These are phyloP conservation scores for Apamea crenata DNA, from an alignment of 2,888 invertebrate species.

Conservation along the genomic window DNA sequence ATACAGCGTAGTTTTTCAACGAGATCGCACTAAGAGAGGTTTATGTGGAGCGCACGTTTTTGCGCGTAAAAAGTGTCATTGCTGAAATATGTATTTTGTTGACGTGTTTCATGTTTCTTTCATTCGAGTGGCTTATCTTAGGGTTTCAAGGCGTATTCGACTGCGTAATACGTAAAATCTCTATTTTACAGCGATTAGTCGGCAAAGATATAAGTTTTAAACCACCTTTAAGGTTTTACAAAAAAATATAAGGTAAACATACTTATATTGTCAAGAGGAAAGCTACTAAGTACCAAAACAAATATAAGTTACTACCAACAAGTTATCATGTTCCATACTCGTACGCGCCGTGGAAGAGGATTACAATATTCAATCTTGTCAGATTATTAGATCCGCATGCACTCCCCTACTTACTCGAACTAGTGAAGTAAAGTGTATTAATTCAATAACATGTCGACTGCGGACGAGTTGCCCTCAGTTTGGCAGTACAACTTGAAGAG, in stretches of 20 bases:
- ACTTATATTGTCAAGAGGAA: neutral
- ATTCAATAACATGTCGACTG: slow-evolving; percentile 31
- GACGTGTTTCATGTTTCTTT: slow-evolving; percentile 3
- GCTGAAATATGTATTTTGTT: slow-evolving; percentile 16
- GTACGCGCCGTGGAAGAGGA: slow-evolving; percentile 21
- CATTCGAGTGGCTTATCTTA: neutral
- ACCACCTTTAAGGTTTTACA: too few species aligned
- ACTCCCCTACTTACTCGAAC: neutral
- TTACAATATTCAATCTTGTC: slow-evolving; percentile 53
- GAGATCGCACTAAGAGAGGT: slow-evolving; percentile 29
- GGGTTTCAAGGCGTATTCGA: too few species aligned
- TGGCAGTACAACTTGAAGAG: neutral
- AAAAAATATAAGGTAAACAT: neutral
- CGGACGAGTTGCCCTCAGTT: slow-evolving; percentile 10
- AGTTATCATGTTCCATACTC: neutral
- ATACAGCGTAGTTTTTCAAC: slow-evolving; percentile 69
- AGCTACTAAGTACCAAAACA: neutral
- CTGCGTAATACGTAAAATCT: neutral
- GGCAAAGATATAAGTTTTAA: neutral
- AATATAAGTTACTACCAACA: neutral
- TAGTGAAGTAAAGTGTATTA: slow-evolving; percentile 34
- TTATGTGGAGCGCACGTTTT: slow-evolving; percentile 48
- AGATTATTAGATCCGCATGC: slow-evolving; percentile 43
- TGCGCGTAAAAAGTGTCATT: slow-evolving; percentile 32
- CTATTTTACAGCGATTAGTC: neutral